Evolutionary conservation across 2,113 vertebrate genomes (phyloP).

Genomic region (Varanus salvator): DNA sequence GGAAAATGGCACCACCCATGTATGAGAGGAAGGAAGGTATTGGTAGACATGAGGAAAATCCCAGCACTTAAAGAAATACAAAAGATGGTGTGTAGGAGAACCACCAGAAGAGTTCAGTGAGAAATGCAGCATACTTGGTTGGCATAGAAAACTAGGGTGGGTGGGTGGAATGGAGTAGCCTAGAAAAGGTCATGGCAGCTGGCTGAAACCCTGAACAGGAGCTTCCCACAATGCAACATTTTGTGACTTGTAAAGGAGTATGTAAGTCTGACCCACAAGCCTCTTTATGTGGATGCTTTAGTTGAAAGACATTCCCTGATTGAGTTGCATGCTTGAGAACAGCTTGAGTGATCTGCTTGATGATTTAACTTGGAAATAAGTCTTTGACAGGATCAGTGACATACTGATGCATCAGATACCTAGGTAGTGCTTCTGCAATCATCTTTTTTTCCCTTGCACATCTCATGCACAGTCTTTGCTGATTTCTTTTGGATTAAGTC

Average conservation of each 20-base stretch:
- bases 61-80: too few species aligned
- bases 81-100: too few species aligned
- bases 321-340: not conserved
- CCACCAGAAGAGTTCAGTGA: too few species aligned
- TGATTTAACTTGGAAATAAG: not conserved
- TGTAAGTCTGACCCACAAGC: not conserved
- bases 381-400: not conserved
- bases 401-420: not conserved
- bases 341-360: not conserved
- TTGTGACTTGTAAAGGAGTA: not conserved
- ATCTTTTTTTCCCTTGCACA: not conserved
- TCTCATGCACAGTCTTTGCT: constrained; percentile 17
- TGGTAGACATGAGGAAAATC: too few species aligned
- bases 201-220: not conserved
- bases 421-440: constrained; percentile 16
- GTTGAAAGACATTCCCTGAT: too few species aligned
- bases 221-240: not conserved
- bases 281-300: not conserved
- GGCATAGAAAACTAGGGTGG: not conserved
- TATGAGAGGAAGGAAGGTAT: too few species aligned
- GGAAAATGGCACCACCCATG: too few species aligned
- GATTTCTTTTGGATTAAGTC: constrained; percentile 4
- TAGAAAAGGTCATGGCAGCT: not conserved
- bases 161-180: not conserved
- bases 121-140: not conserved